Conservation (phyloP, 2,888 invertebrate genomes). For the Cantharis rustica region DNA sequence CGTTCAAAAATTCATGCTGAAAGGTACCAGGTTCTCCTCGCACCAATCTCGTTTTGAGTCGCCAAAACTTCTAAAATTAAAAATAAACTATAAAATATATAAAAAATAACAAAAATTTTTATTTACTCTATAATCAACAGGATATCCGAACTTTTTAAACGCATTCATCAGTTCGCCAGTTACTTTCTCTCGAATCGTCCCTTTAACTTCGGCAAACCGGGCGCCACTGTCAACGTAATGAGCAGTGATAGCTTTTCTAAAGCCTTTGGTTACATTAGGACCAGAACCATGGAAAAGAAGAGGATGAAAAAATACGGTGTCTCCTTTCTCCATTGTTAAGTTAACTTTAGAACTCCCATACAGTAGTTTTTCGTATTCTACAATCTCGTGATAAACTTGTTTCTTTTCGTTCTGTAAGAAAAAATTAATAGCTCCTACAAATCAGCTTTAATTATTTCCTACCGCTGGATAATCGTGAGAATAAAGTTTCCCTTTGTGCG, state of each 20-base stretch:
- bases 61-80: neutral
- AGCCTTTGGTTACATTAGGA: constrained; percentile 70
- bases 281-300: constrained; percentile 84
- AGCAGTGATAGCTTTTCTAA: constrained; percentile 79
- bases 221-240: constrained; percentile 79
- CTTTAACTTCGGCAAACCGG: constrained; percentile 69
- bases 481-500: constrained; percentile 66
- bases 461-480: constrained; percentile 73
- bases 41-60: constrained; percentile 39
- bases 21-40: constrained; percentile 46
- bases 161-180: constrained; percentile 63
- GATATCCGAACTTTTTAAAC: constrained; percentile 47
- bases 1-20: constrained; percentile 34
- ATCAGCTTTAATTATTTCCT: constrained; percentile 54
- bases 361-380: constrained; percentile 54
- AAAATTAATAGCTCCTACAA: neutral
- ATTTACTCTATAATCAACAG: constrained; percentile 52
- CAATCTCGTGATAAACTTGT: constrained; percentile 71
- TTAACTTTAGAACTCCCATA: constrained; percentile 56
- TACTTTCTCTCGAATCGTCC: constrained; percentile 67
- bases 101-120: constrained; percentile 3
- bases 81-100: neutral
- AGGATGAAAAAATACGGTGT: constrained; percentile 87
- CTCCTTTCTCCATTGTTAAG: constrained; percentile 80
- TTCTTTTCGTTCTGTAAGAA: constrained; percentile 57